These are phyloP conservation scores for Octomys mimax DNA, from an alignment of 2,797 vertebrate species.

Conservation along the genomic window DNA sequence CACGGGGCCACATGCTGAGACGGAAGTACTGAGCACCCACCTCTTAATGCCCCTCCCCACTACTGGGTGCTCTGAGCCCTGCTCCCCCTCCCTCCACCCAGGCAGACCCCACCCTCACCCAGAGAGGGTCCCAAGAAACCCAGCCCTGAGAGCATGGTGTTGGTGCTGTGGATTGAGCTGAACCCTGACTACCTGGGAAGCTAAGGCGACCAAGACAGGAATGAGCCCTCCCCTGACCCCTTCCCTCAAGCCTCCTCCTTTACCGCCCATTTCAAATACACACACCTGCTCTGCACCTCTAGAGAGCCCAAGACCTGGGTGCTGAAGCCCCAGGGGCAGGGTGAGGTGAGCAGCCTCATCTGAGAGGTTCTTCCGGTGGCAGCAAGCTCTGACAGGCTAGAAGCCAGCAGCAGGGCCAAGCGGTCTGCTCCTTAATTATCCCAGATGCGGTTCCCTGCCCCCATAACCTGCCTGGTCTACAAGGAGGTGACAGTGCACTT, in stretches of 20 bases:
- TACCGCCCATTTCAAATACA: too few species aligned
- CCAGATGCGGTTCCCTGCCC: fast-evolving
- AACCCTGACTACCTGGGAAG: fast-evolving
- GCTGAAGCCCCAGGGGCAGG: too few species aligned
- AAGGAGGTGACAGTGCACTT: fast-evolving
- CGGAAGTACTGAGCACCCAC: too few species aligned
- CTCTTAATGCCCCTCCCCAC: fast-evolving
- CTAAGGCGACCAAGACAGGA: not conserved
- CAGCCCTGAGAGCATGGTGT: conserved; percentile 88
- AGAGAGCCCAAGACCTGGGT: fast-evolving
- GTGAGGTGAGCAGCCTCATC: too few species aligned
- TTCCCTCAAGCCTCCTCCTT: not conserved
- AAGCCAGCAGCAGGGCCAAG: fast-evolving
- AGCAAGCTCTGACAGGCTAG: too few species aligned
- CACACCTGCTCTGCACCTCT: too few species aligned
- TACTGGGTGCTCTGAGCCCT: fast-evolving
- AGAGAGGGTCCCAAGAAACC: conserved; percentile 94
- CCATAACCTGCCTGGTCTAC: not conserved
- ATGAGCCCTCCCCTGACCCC: not conserved
- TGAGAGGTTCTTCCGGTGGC: too few species aligned
- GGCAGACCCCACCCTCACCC: conserved; percentile 85
- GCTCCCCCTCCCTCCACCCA: fast-evolving
- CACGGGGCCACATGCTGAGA: not conserved
- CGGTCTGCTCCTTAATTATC: not conserved
- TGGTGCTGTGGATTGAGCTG: fast-evolving